Base-by-base conservation (phyloP, 2,888 invertebrate genomes). In the Eledona agricola region DNA sequence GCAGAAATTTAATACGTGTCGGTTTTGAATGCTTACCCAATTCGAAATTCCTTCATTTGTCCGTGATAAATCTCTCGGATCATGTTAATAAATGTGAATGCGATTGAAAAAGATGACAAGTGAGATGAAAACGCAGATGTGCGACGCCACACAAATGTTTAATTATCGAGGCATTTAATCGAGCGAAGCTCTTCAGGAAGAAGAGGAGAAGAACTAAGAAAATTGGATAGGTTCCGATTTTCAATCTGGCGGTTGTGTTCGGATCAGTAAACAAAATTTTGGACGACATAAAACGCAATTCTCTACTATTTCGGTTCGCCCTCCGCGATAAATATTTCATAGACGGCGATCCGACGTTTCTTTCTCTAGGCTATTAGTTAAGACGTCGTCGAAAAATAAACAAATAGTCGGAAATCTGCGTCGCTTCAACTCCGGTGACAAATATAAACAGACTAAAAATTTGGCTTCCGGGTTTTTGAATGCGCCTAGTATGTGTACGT, bases 271-370 rank as follows among this genome's bases (percentile, higher is more conserved):
- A 38, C 23, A 13, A 42, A 42, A 40, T 13, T 42, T 42, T 29
- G 12, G 17, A 29, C 17, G 13, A 40, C 7, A 40, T 40, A 43
- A 43, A 45, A 42, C 22, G 35, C 35, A 34, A 46, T 46, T 26
- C 35, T 35, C 28, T 23, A 22, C 6, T 31, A 9, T 29, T 16
- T 28, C 9, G 13, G 4, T 11, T 42, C 3, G 15, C 11, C 4
- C 43, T 43, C 32, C n/a, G 32, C 32, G 32, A 43, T 43, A 43
- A 43, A 43, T 43, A 31, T 43, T 31, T 43, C 43, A 43, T 31
- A 22, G 23, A 31, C 15, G 22, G 9, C 15, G 9, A 40, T 28
- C 17, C 10, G 12, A 7, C 28, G 7, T 19, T 40, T 7, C 40
- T 40, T 28, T 19, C 15, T 26, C 10, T 7, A n/a, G 16, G 37